These are phyloP conservation scores for Hozukius guyotensis DNA, from an alignment of 2,797 vertebrate genomes.

Conservation along the genomic window DNA sequence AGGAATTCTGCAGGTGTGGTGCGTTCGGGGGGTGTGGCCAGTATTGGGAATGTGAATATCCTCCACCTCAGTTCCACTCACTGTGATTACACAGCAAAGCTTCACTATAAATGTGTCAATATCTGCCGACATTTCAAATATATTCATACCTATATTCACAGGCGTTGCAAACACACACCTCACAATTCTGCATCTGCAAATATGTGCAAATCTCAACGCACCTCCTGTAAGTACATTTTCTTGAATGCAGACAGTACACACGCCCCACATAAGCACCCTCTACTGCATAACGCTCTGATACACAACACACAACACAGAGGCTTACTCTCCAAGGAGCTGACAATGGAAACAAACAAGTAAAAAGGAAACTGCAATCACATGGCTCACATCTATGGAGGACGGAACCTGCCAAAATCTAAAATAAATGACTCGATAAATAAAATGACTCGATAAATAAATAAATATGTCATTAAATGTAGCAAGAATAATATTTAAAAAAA, in stretches of 20 bases:
- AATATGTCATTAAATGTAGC: fast-evolving
- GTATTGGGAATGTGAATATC: background rate
- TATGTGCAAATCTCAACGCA: background rate
- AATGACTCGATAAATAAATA: too few relatives aligned
- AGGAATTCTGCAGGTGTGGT: background rate
- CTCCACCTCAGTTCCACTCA: background rate
- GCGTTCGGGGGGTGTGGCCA: background rate
- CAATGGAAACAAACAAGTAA: conserved; percentile 11
- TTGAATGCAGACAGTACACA: background rate
- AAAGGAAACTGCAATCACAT: background rate
- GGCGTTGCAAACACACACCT: background rate
- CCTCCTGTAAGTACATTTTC: background rate
- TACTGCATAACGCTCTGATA: background rate
- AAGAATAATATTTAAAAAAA: too few relatives aligned
- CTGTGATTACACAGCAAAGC: background rate
- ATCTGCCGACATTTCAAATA: background rate
- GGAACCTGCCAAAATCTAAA: too few relatives aligned
- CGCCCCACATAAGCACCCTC: background rate
- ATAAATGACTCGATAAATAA: too few relatives aligned
- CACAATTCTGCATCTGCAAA: background rate
- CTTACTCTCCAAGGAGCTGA: background rate
- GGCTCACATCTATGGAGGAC: background rate
- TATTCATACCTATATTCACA: too few relatives aligned
- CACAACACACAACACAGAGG: too few relatives aligned
- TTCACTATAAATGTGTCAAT: background rate